Conservation (phyloP, 1,140 invertebrate genomes). For the Akabosia matsudoensis region DNA sequence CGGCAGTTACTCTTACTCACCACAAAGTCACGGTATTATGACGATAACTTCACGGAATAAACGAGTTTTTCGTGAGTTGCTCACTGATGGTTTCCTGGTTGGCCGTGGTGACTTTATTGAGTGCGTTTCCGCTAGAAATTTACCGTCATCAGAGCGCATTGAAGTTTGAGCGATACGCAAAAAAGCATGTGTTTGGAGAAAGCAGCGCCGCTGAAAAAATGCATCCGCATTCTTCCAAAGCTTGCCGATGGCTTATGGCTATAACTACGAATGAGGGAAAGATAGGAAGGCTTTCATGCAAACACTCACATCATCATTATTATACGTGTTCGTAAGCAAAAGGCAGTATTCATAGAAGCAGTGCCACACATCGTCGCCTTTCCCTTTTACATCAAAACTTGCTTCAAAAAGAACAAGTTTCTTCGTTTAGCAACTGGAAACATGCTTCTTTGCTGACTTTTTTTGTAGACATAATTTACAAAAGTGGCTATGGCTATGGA, state of each 20-base stretch:
- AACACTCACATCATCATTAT: conserved; percentile 7
- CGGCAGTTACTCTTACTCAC: too few species aligned
- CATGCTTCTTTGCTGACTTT: too few species aligned
- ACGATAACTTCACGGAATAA: conserved; percentile 11
- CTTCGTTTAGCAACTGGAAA: too few species aligned
- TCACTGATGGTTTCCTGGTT: conserved; percentile 3
- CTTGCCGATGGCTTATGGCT: background rate
- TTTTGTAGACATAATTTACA: too few species aligned
- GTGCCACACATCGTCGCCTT: background rate
- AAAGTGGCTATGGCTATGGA: too few species aligned
- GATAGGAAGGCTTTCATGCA: conserved; percentile 3
- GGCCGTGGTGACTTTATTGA: background rate
- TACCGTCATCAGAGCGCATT: background rate
- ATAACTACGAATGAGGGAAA: too few species aligned
- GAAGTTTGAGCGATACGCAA: too few species aligned
- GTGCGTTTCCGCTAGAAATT: background rate
- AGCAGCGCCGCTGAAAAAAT: background rate
- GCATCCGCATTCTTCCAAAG: background rate
- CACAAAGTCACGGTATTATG: conserved; percentile 17
- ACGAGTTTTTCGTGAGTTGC: conserved; percentile 13
- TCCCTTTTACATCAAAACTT: conserved; percentile 4
- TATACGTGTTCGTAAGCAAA: background rate
- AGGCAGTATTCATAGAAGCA: background rate
- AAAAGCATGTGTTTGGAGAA: background rate
- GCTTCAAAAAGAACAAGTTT: background rate